phyloP scores from a whole-genome alignment of 2,888 invertebrate species.

The Stenodema calcarata region DNA sequence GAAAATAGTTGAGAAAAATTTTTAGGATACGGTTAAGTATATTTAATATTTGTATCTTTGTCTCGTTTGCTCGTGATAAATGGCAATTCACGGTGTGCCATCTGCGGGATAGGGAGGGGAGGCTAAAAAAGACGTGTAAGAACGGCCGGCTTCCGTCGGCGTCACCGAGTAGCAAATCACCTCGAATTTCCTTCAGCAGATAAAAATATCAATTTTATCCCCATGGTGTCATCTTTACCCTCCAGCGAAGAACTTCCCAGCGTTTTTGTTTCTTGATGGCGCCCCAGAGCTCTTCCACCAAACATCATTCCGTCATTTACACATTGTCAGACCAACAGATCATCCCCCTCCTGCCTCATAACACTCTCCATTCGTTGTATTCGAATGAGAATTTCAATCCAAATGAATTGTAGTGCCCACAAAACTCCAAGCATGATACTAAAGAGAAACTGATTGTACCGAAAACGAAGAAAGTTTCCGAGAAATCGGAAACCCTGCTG shows the following conservation, averaged over 20 bases:
- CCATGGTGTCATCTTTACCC: not conserved
- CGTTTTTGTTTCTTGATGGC: slow-evolving; percentile 39
- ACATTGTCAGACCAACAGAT: not conserved
- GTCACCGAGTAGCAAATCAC: slow-evolving; percentile 28
- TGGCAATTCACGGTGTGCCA: not conserved
- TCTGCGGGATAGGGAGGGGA: not conserved
- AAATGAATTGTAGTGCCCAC: too few relatives aligned
- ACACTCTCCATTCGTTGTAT: too few relatives aligned
- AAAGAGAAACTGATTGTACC: too few relatives aligned
- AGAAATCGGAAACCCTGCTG: too few relatives aligned
- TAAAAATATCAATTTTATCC: slow-evolving; percentile 47
- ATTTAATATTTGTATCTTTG: too few relatives aligned
- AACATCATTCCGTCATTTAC: slow-evolving; percentile 16
- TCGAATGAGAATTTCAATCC: too few relatives aligned
- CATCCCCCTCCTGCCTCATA: too few relatives aligned
- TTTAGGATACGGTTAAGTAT: too few relatives aligned
- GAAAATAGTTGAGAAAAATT: too few relatives aligned
- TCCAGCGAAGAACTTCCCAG: not conserved
- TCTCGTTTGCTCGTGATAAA: too few relatives aligned
- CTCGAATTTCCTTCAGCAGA: slow-evolving; percentile 41
- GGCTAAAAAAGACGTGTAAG: not conserved
- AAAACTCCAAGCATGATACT: too few relatives aligned
- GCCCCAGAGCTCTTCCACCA: slow-evolving; percentile 28
- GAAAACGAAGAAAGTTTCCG: too few relatives aligned
- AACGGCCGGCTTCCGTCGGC: not conserved